phyloP scores from a whole-genome alignment of 2,888 invertebrate genomes.

The Eumerus sabulonum region DNA sequence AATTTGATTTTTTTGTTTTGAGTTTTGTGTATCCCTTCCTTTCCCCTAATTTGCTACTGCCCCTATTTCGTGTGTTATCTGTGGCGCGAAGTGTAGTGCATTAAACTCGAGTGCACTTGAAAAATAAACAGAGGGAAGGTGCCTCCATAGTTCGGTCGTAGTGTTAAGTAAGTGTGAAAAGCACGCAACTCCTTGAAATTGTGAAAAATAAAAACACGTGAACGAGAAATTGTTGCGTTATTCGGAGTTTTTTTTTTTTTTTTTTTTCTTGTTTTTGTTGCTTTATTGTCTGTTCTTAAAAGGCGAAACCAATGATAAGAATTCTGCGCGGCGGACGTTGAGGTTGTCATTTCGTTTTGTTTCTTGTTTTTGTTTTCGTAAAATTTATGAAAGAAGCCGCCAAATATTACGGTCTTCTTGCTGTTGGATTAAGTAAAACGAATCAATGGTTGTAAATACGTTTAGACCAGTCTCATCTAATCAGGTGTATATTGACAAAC shows the following conservation, averaged over 20 bases:
- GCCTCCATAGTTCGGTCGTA: neutral
- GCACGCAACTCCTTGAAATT: conserved; percentile 30
- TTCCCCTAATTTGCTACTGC: too few relatives aligned
- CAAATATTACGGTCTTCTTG: conserved; percentile 14
- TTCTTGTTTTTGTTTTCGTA: too few relatives aligned
- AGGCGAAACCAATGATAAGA: conserved; percentile 42
- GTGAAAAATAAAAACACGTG: neutral
- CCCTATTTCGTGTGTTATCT: conserved; percentile 42
- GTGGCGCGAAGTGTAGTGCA: conserved; percentile 47
- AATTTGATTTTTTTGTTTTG: conserved; percentile 13
- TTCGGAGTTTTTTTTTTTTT: conserved; percentile 15
- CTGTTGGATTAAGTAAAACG: conserved; percentile 20
- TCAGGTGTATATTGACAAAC: too few relatives aligned
- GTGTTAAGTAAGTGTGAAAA: neutral
- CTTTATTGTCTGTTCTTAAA: conserved; percentile 13
- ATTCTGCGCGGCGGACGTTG: conserved; percentile 37
- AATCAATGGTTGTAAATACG: too few relatives aligned
- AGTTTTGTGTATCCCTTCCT: neutral
- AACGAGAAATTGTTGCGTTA: neutral
- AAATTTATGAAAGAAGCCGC: conserved; percentile 23
- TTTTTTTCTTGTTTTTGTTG: conserved; percentile 5
- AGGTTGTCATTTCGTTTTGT: neutral
- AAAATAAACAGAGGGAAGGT: conserved; percentile 23
- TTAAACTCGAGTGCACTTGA: conserved; percentile 59
- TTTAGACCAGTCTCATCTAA: too few relatives aligned